Evolutionary conservation across 1,140 invertebrate genomes (phyloP).

Genomic region (Psilanteris sp.): DNA sequence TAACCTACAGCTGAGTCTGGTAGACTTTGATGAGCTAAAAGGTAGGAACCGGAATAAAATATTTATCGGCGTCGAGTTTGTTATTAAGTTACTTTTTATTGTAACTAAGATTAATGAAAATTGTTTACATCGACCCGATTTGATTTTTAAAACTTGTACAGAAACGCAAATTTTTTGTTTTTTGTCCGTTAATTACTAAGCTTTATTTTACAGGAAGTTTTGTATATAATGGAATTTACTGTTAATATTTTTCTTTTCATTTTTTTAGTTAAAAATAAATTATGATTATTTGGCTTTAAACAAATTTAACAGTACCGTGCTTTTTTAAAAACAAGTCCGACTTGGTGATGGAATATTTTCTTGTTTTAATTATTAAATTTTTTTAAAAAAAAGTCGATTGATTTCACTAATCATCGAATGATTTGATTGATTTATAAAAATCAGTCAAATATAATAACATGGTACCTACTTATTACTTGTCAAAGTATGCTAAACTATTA

Average conservation of each 20-base stretch:
- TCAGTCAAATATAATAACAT: constrained; percentile 63
- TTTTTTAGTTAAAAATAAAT: constrained; percentile 5
- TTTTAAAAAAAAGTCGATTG: constrained; percentile 26
- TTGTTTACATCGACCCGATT: constrained; percentile 1
- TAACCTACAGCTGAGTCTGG: constrained; percentile 89
- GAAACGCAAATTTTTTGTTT: too few relatives aligned
- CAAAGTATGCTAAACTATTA: constrained; percentile 77
- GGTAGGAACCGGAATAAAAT: constrained; percentile 81
- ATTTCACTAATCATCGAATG: constrained; percentile 54
- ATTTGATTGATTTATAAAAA: constrained; percentile 49
- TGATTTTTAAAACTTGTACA: not conserved
- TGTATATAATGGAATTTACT: constrained; percentile 28
- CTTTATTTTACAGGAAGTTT: constrained; percentile 27
- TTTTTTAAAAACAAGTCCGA: constrained; percentile 31
- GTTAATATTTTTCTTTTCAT: too few relatives aligned
- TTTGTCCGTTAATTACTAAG: constrained; percentile 25
- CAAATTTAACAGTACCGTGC: constrained; percentile 35
- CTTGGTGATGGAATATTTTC: constrained; percentile 59
- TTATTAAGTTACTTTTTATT: constrained; percentile 59
- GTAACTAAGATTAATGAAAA: constrained; percentile 16
- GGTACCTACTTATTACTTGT: constrained; percentile 80
- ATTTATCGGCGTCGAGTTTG: constrained; percentile 63
- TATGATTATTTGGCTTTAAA: constrained; percentile 32
- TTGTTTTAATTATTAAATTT: constrained; percentile 52
- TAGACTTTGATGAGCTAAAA: constrained; percentile 89